Evolutionary conservation across 2,888 invertebrate genomes (phyloP), one percentile per base, ranked within the genome.

Genomic region (Spicauda simplicius): DNA sequence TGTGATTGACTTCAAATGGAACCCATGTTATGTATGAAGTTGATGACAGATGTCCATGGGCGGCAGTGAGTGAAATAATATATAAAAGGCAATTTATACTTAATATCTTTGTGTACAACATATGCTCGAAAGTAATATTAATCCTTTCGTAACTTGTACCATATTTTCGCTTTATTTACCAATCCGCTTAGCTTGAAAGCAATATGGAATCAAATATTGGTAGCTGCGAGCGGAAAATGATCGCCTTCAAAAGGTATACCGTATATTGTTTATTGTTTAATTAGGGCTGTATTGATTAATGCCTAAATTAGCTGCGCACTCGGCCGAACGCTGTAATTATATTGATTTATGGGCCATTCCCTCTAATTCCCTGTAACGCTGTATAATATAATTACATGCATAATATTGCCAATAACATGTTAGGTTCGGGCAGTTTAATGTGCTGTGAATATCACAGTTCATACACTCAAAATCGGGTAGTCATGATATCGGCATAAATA

Each of bases 331-430:
- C 12, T 12, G 56, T 56, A 50, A 56, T 64, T 33, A 57, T 50
- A 64, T 52, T 64, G 64, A 64, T 64, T 50, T 64, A 64, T 64
- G 50, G 57, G 16, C 57, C 57, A 57, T 64, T 57, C 37, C 18
- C 19, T 19, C 14, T 50, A 64, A 64, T 57, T 33, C 64, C 16
- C 8, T 52, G 50, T 18, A 57, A 25, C 33, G 20, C 11, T 12
- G 50, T 33, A 14, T 57, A 55, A 37, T 64, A 25, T 25, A 5
- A 33, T 55, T 10, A 18, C 48, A 61, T 53, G 60, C 33, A 61
- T 61, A 61, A 58, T 14, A 41, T 14, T 41, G 41, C 41, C 41
- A 41, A 41, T 41, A 41, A 14, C 14, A 14, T 5, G 41, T n/a
- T n/a, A 1, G 41, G 10, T 41, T 12, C 3, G 25, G 14, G 10